These are phyloP conservation scores for Botia almorhae DNA, from an alignment of 2,797 vertebrate species.

Conservation along the genomic window DNA sequence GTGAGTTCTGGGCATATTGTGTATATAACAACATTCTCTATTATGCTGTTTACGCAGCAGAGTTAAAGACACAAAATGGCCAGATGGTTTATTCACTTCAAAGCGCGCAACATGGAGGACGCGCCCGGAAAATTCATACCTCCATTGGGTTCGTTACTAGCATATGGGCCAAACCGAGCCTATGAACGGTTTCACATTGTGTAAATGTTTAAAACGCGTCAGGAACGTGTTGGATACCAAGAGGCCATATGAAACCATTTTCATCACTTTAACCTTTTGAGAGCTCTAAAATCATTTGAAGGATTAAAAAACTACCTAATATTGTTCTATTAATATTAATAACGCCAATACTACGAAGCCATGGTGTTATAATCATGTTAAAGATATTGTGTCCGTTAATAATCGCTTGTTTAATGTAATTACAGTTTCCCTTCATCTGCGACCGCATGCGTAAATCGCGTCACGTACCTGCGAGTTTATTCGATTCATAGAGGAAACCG, in stretches of 20 bases:
- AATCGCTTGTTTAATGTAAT: slow-evolving; percentile 19
- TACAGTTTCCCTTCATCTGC: slow-evolving; percentile 16
- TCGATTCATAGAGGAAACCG: neutral
- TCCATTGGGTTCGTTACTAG: slow-evolving; percentile 8
- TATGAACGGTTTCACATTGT: neutral
- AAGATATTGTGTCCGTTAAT: neutral
- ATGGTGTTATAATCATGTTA: neutral
- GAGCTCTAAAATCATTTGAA: neutral
- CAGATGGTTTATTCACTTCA: slow-evolving; percentile 82
- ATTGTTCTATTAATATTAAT: neutral
- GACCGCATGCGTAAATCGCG: slow-evolving; percentile 50
- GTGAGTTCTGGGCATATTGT: neutral
- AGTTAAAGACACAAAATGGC: slow-evolving; percentile 75
- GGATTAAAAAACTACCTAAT: neutral
- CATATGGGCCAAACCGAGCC: neutral
- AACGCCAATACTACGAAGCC: neutral
- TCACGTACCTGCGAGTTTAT: slow-evolving; percentile 52
- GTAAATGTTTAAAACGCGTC: neutral
- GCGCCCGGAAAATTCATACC: slow-evolving; percentile 53
- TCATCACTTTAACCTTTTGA: neutral
- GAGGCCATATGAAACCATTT: slow-evolving; percentile 15
- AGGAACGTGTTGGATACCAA: slow-evolving; percentile 12
- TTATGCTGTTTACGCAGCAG: slow-evolving; percentile 35
- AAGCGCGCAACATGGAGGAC: slow-evolving; percentile 96
- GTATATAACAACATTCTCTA: slow-evolving; percentile 15